Percentiles rank a stretch among this genome's conserved stretches.
Evolutionary conservation across 2,797 vertebrate species (phyloP).

Genomic region (Sebastes kiyomatsui): DNA sequence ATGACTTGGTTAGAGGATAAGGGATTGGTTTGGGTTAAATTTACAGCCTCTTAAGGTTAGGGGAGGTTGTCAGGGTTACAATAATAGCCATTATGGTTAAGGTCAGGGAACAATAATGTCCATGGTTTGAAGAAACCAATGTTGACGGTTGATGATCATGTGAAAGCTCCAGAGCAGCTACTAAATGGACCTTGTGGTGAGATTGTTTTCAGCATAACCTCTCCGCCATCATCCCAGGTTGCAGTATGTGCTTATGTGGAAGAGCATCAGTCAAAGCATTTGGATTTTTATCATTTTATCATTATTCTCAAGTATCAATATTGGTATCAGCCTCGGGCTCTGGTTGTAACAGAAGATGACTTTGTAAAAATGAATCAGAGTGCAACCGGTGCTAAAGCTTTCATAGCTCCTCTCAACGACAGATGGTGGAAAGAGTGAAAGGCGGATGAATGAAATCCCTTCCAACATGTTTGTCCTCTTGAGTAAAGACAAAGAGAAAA

Average conservation of each 20-base stretch:
- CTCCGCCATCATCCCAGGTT: background rate
- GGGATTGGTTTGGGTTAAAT: background rate
- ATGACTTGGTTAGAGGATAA: background rate
- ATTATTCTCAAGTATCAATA: background rate
- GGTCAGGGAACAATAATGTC: background rate
- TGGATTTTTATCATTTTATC: background rate
- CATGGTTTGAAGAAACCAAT: background rate
- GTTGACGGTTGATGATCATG: background rate
- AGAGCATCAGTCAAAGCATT: background rate
- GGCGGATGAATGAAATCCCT: background rate
- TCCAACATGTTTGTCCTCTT: slow-evolving; percentile 15
- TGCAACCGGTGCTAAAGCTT: background rate
- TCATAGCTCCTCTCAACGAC: background rate
- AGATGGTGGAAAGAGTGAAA: slow-evolving; percentile 28
- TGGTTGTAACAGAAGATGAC: background rate
- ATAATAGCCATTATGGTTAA: background rate
- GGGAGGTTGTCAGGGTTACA: background rate
- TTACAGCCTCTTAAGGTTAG: background rate
- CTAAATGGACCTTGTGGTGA: background rate
- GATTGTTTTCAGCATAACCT: background rate
- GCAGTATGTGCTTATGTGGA: background rate
- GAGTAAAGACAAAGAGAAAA: slow-evolving; percentile 31
- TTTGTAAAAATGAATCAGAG: background rate
- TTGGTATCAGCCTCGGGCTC: background rate
- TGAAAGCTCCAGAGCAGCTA: background rate